Evolutionary conservation across 2,888 invertebrate species (phyloP), one percentile per base, ranked within the genome.

Genomic region (Ctena decussata): DNA sequence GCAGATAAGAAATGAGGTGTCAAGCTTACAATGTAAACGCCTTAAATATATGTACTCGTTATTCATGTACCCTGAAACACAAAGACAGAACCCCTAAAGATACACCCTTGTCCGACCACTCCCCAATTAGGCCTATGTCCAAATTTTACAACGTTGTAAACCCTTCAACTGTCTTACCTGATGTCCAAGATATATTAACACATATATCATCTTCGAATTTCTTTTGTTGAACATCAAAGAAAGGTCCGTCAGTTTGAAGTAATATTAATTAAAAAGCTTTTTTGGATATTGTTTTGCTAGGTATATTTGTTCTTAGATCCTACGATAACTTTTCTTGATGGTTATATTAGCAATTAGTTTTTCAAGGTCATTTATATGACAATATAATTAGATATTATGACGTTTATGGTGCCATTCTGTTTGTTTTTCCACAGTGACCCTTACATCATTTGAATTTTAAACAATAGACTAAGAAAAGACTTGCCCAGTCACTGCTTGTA

Each of bases 141-240:
- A n/a, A n/a, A n/a, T n/a, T n/a, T n/a, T n/a, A 82, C 39, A 44
- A 57, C 41, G 80, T 77, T 82, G 80, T 85, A 85, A 85, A 85
- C 76, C 82, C 71, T 80, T 82, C 85, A 80, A 79, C 8, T 12
- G 65, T 65, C 35, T 15, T 18, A 65, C 21, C 32, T 35, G 65
- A 35, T 65, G 6, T 11, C 1, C 18, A 32, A 35, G 65, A 65
- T 65, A 65, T 35, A 65, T 65, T 3, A 35, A 35, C 21, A 32
- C 8, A 65, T 65, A 35, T 65, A 65, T 65, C 65, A 65, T 35
- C 65, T 32, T 65, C 65, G 35, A 30, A 2, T n/a, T 18, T 35
- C 65, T 35, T 65, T 65, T 65, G 32, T 65, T 65, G 5, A 65
- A 11, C 35, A 65, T 35, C 35, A 65, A 65, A 65, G 65, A 35